These are phyloP conservation scores for Amphimedon queenslandica DNA, from an alignment of 37 sponge, comb jelly and placozoan genomes.

Conservation along the genomic window DNA sequence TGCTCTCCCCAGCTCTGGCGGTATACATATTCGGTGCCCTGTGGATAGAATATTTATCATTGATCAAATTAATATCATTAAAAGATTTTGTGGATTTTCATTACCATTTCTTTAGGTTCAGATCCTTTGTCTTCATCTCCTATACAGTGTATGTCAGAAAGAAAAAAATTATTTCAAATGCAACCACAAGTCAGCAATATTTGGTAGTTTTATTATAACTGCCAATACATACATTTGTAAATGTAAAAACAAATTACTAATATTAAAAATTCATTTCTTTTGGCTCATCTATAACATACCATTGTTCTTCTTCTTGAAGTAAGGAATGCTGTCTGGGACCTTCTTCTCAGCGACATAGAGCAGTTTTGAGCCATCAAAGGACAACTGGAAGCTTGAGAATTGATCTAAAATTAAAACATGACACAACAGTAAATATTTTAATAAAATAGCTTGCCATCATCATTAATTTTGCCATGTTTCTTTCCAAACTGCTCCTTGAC, in stretches of 20 bases:
- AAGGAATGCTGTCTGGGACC: constrained; percentile 67
- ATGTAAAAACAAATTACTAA: too few species aligned
- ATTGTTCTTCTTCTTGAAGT: constrained; percentile 76
- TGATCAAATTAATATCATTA: too few species aligned
- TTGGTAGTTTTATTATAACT: too few species aligned
- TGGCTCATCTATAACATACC: not conserved
- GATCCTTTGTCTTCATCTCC: too few species aligned
- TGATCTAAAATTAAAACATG: constrained; percentile 3
- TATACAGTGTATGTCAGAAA: too few species aligned
- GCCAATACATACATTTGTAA: too few species aligned
- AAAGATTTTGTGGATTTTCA: too few species aligned
- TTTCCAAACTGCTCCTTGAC: constrained; percentile 30
- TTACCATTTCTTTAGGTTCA: too few species aligned
- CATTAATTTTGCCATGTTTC: constrained; percentile 63
- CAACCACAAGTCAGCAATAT: too few species aligned
- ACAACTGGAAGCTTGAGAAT: constrained; percentile 41
- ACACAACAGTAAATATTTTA: not conserved
- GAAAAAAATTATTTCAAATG: too few species aligned
- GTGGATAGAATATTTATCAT: not conserved
- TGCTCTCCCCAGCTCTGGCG: constrained; percentile 89
- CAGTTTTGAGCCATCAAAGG: constrained; percentile 59
- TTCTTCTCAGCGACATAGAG: constrained; percentile 90
- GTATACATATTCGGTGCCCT: constrained; percentile 69
- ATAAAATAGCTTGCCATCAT: constrained; percentile 14
- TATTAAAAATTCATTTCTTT: too few species aligned